Evolutionary conservation across 2,797 vertebrate species (phyloP).

Genomic region (Paguma larvata): DNA sequence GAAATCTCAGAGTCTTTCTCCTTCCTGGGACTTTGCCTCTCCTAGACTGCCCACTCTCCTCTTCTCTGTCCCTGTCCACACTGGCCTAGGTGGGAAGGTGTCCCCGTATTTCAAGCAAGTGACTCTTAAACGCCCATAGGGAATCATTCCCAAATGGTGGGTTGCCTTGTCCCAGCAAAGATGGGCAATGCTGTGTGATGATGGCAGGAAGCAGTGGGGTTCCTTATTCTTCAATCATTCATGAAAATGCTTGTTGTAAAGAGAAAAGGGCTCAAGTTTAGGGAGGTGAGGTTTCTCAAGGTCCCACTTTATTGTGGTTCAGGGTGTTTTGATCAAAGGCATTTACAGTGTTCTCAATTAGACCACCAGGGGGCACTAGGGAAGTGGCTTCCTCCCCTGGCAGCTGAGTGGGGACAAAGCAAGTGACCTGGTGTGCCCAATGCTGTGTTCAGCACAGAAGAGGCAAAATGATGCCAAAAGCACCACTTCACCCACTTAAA

Average conservation of each 20-base stretch:
- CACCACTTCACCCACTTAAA: not conserved
- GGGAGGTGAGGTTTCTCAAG: not conserved
- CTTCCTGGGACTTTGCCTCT: not conserved
- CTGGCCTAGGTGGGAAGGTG: not conserved
- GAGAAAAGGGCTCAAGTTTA: not conserved
- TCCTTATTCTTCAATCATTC: conserved; percentile 37
- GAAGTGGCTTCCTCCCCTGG: not conserved
- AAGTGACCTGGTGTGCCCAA: not conserved
- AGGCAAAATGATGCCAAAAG: not conserved
- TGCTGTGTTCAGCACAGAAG: not conserved
- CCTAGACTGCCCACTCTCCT: not conserved
- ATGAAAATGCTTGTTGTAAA: conserved; percentile 31
- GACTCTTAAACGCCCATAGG: not conserved
- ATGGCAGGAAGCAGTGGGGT: not conserved
- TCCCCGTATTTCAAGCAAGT: not conserved
- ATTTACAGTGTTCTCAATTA: not conserved
- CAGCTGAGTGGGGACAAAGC: not conserved
- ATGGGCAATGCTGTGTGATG: not conserved
- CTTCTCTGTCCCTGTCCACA: no score
- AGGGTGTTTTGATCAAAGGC: not conserved
- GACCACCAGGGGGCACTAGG: conserved; percentile 38
- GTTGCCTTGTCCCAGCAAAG: not conserved
- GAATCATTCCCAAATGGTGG: not conserved
- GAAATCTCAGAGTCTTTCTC: not conserved
- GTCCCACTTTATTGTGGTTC: not conserved